phyloP scores from a whole-genome alignment of 2,113 vertebrate species.

The Vulpes lagopus region DNA sequence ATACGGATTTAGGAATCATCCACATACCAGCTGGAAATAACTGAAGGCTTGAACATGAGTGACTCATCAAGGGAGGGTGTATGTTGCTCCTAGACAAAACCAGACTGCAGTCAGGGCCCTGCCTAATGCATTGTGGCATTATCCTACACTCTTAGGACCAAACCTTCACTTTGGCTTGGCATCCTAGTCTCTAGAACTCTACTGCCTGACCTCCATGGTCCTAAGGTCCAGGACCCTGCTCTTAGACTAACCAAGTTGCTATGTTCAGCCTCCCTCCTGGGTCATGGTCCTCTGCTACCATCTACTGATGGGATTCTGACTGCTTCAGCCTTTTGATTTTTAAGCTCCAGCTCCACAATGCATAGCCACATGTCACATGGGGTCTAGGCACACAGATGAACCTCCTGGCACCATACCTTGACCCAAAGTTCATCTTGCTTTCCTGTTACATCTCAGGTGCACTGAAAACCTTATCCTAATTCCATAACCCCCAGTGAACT shows the following conservation, averaged over 20 bases:
- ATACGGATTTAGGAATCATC: conserved; percentile 9
- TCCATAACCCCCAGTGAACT: background rate
- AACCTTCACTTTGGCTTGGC: conserved; percentile 7
- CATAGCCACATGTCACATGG: background rate
- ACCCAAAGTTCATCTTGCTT: conserved; percentile 21
- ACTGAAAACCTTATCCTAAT: conserved; percentile 6
- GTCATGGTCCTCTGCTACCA: conserved; percentile 50
- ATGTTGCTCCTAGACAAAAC: background rate
- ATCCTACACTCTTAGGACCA: background rate
- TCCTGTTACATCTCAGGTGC: background rate
- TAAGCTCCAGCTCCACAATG: conserved; percentile 20
- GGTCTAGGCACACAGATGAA: background rate
- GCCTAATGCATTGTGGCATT: background rate
- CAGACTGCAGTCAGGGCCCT: background rate
- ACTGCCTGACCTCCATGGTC: background rate
- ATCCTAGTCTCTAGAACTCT: background rate
- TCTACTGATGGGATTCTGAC: conserved; percentile 64
- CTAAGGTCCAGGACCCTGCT: background rate
- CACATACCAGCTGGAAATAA: background rate
- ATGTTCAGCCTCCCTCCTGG: background rate
- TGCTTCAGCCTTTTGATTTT: conserved; percentile 7
- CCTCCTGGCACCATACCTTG: background rate
- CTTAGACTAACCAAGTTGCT: background rate
- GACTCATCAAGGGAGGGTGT: background rate
- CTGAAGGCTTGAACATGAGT: conserved; percentile 18